These are phyloP conservation scores for Spheniscus mendiculus DNA, from an alignment of 2,113 vertebrate genomes.

Conservation along the genomic window DNA sequence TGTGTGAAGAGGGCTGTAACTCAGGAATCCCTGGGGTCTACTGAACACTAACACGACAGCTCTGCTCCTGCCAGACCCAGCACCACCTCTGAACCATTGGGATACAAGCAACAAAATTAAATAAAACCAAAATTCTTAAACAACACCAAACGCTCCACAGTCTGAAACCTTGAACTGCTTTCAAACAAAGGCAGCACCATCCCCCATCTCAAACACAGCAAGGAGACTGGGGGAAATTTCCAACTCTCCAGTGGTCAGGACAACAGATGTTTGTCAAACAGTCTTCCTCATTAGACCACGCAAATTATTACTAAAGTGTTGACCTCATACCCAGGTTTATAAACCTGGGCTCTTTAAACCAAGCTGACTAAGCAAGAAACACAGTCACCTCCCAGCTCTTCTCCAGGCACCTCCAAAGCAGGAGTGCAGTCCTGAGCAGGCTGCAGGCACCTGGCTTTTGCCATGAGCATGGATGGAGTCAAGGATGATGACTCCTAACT, in stretches of 20 bases:
- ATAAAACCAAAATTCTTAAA: neutral
- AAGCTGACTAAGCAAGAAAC: neutral
- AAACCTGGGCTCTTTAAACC: neutral
- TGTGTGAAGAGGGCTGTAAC: neutral
- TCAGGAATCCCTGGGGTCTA: neutral
- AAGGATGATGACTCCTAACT: neutral
- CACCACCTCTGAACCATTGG: rapidly evolving
- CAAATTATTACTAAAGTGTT: neutral
- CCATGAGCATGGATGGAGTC: neutral
- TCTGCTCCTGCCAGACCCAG: neutral
- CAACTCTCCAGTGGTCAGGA: neutral
- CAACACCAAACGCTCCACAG: rapidly evolving
- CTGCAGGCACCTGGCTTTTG: neutral
- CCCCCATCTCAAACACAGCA: neutral
- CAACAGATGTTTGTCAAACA: neutral
- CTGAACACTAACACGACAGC: neutral
- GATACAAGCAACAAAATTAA: neutral
- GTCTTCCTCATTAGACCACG: neutral
- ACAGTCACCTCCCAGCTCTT: neutral
- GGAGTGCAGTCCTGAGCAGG: neutral
- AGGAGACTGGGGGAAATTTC: neutral
- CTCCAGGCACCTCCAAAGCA: neutral
- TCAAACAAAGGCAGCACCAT: neutral
- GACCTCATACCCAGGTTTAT: neutral
- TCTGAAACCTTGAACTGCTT: neutral